Conservation (phyloP, 2,113 vertebrate genomes). For the Chloroceryle aenea region DNA sequence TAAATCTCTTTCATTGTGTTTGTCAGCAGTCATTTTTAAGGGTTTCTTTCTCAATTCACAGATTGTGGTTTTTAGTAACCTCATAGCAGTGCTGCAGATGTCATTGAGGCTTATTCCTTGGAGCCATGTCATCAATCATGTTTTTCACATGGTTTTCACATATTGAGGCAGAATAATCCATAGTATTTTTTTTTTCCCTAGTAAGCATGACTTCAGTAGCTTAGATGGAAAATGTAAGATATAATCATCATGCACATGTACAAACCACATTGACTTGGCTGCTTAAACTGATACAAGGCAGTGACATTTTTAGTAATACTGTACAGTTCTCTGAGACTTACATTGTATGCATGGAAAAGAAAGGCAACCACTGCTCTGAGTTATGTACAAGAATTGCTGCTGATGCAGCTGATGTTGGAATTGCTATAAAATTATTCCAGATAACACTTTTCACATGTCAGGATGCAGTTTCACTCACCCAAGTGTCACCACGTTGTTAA, state of each 20-base stretch:
- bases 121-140: constrained; percentile 26
- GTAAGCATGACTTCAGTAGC: background rate
- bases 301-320: background rate
- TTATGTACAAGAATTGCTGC: background rate
- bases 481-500: background rate
- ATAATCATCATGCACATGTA: background rate
- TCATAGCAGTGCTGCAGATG: background rate
- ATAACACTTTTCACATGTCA: background rate
- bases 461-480: background rate
- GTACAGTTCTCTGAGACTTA: background rate
- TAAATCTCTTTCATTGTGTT: constrained; percentile 28
- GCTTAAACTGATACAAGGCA: background rate
- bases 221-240: constrained; percentile 29
- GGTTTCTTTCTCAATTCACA: constrained; percentile 26
- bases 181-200: background rate
- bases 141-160: constrained; percentile 13
- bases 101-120: constrained; percentile 12
- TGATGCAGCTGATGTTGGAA: background rate
- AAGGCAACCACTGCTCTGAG: background rate
- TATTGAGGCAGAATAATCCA: constrained; percentile 13
- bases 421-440: background rate
- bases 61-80: constrained; percentile 39
- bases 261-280: background rate
- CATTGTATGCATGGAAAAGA: background rate
- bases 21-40: constrained; percentile 43